Evolutionary conservation across 2,888 invertebrate genomes (phyloP).

Genomic region (Caenorhabditis angaria): DNA sequence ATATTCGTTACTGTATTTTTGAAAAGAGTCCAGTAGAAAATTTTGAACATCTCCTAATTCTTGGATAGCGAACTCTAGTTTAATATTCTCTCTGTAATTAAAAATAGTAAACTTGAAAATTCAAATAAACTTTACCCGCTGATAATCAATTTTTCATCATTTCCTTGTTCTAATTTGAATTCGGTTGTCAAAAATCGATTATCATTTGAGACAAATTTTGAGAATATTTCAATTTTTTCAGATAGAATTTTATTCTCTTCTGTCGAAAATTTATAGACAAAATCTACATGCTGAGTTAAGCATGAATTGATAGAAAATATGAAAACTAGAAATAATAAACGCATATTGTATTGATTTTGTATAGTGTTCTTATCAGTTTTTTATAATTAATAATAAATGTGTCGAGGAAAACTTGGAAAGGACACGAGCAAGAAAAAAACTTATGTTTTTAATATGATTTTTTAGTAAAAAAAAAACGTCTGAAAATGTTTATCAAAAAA

Average conservation of each 20-base stretch:
- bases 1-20: constrained; percentile 9
- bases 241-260: background rate
- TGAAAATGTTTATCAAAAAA: no score
- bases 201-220: constrained; percentile 20
- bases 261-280: background rate
- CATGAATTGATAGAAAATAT: background rate
- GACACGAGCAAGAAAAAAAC: no score
- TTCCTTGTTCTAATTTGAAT: background rate
- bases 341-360: background rate
- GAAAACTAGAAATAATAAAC: background rate
- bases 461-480: no score
- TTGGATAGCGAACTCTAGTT: constrained; percentile 6
- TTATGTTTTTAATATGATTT: no score
- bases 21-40: background rate
- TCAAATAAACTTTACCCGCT: background rate
- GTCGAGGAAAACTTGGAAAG: background rate
- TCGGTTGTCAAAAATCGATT: constrained; percentile 30
- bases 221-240: background rate
- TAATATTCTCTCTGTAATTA: constrained; percentile 27
- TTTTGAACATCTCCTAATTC: background rate
- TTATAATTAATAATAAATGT: background rate
- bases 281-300: background rate
- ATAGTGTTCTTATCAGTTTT: background rate
- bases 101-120: background rate
- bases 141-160: background rate